Evolutionary conservation across 2,888 invertebrate genomes (phyloP).

Genomic region (Dione juno): DNA sequence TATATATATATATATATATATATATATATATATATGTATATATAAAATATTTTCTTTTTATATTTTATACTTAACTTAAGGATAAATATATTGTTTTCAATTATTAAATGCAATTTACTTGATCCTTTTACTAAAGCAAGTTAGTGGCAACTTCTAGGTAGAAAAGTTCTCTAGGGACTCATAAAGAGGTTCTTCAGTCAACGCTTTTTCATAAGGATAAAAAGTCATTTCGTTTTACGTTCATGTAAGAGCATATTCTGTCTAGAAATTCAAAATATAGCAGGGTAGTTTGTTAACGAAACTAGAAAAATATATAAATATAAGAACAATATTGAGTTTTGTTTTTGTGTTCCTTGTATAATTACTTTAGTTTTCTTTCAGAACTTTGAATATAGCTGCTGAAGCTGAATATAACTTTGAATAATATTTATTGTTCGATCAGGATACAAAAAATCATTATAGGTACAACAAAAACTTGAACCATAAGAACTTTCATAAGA

Average conservation of each 20-base stretch:
- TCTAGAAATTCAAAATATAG: slow-evolving; percentile 9
- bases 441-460: no score
- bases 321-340: neutral
- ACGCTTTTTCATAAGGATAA: slow-evolving; percentile 35
- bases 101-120: neutral
- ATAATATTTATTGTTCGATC: no score
- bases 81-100: neutral
- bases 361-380: no score
- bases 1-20: no score
- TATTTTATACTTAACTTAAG: no score
- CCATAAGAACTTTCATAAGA: no score
- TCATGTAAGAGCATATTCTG: slow-evolving; percentile 7
- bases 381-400: no score
- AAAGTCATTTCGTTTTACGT: slow-evolving; percentile 17
- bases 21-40: no score
- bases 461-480: no score
- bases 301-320: slow-evolving; percentile 1
- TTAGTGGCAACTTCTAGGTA: neutral
- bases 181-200: slow-evolving; percentile 31
- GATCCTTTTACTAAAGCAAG: slow-evolving; percentile 9
- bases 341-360: no score
- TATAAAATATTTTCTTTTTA: no score
- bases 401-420: no score
- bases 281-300: neutral
- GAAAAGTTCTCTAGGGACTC: slow-evolving; percentile 10